Base-by-base conservation (phyloP, 2,888 invertebrate species). In the Cerceris rybyensis region DNA sequence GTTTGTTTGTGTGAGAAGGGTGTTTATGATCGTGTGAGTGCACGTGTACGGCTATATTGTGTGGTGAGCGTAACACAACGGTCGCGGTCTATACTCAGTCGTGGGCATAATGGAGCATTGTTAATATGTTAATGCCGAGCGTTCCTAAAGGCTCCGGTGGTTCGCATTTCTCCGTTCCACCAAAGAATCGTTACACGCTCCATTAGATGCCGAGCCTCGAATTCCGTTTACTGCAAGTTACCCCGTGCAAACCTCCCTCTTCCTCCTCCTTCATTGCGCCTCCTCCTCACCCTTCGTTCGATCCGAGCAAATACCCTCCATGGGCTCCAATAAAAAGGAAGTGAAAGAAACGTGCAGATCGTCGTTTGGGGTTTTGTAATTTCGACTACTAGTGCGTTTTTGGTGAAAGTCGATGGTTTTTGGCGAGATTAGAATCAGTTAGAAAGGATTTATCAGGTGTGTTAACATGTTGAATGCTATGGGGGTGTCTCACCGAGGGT, bases 81-180 rank as follows among this genome's bases (percentile, higher is more conserved):
- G 57, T 69, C 61, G 73, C 73, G 78, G 75, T 67, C 78, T 71
- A 68, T 77, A 58, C 68, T 67, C 54, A 49, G 65, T 66, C 79
- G 82, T 69, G 67, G 64, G 83, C 75, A 89, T 89, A 88, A 90
- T 88, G 88, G 87, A 82, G 86, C 84, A 90, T 90, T 90, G 89
- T 90, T 88, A 86, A 87, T 88, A 89, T 89, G 89, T 87, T 90
- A 89, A 89, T 90, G 82, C 73, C 71, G 68, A 76, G 70, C 74
- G 78, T 70, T 75, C 67, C 73, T 75, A 75, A 80, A 79, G 77
- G 61, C 66, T 69, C 68, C 60, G 66, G 60, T 69, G 70, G 81
- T 67, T 82, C 71, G 69, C 73, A 75, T 78, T 85, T 75, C 82
- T 80, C 61, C 75, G 64, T 72, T 68, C 46, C 65, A 13, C 42